Base-by-base conservation (phyloP, 2,888 invertebrate species). In the Spilarctia lutea region DNA sequence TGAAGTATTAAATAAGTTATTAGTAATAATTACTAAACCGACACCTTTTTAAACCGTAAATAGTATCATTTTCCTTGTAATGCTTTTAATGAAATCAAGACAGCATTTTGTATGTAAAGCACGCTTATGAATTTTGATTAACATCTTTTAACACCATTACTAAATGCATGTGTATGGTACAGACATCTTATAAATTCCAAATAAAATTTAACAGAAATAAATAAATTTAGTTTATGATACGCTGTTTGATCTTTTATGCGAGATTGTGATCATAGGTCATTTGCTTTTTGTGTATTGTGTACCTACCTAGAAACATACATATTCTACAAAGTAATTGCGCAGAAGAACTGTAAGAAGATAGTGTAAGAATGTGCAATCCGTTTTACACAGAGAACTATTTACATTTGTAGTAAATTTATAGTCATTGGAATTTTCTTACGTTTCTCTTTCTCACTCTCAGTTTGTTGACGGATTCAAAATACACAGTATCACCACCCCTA, bases 71-170 rank as follows among this genome's bases (percentile, higher is more conserved):
- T 72, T 84, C 67, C 78, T 60, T 27, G 3, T 27, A 52, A 73
- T 75, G 76, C 74, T 76, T 74, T 71, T 42, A 68, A 68, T 79
- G 77, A 75, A 75, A 79, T 74, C 16, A 73, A 76, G 48, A 65
- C 72, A 75, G 72, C 68, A 73, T 73, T 60, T 48, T 71, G 1
- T 60, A 65, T 35, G n/a, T 74, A 56, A 72, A 30, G 33, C 67
- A 65, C 48, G 69, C 70, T 76, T 79, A 77, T 79, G 75, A 75
- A 81, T 81, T 81, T 81, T 81, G 81, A 80, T 79, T 75, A 80
- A 75, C 35, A 70, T 63, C 66, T 66, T 75, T 76, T 79, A 73
- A 81, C 85, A 78, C 80, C 52, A 79, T 45, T 27, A 75, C 33
- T 65, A 75, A 75, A 75, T 77, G 52, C 39, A 67, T 72, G 75